phyloP scores from a whole-genome alignment of 2,888 invertebrate species.

The Epistrophe grossulariae region DNA sequence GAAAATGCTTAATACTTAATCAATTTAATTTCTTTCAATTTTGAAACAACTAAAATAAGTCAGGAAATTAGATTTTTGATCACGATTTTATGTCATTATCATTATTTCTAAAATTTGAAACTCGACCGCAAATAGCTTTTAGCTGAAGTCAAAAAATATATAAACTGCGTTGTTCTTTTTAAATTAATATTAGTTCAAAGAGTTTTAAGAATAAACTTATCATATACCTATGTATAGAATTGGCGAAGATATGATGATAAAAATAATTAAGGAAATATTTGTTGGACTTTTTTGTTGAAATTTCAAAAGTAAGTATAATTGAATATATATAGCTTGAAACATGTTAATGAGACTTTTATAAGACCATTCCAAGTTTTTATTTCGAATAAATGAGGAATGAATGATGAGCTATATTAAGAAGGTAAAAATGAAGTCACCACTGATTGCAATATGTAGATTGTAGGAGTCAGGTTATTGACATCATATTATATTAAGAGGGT shows the following conservation, averaged over 20 bases:
- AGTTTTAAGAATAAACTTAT: not conserved
- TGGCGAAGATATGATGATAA: not conserved
- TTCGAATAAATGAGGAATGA: too few relatives aligned
- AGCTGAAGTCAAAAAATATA: too few relatives aligned
- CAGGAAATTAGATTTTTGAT: conserved; percentile 21
- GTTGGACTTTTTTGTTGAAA: too few relatives aligned
- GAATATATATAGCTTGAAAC: too few relatives aligned
- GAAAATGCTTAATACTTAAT: not conserved
- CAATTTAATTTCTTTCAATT: not conserved
- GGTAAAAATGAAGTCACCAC: too few relatives aligned
- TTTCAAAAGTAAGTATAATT: too few relatives aligned
- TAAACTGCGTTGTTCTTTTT: not conserved
- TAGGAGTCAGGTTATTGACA: too few relatives aligned
- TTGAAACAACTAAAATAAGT: not conserved
- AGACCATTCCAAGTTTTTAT: too few relatives aligned
- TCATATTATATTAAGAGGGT: too few relatives aligned
- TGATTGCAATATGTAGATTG: too few relatives aligned
- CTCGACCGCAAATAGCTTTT: not conserved
- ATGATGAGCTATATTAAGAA: too few relatives aligned
- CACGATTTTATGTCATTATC: not conserved
- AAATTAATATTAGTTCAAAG: not conserved
- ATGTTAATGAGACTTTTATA: too few relatives aligned
- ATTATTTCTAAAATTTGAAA: not conserved
- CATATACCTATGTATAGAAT: not conserved
- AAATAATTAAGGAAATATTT: conserved; percentile 10